Base-by-base conservation (phyloP, 1,140 invertebrate species). In the Carposina sasakii region DNA sequence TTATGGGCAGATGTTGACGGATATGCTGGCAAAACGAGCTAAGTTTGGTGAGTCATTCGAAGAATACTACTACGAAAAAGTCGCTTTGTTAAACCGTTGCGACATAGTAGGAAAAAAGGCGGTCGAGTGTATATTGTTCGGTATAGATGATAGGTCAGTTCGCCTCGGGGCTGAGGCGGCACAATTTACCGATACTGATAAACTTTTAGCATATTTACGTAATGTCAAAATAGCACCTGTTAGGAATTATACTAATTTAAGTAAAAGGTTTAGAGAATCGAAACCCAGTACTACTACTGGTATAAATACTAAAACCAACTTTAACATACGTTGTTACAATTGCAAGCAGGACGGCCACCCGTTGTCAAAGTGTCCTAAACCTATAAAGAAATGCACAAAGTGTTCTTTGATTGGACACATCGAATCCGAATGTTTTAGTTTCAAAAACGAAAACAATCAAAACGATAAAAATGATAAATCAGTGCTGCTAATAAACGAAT, bases 261-360 rank as follows among this genome's bases (percentile, higher is more conserved):
- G 10, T 42, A 42, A 15, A 28, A n/a, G 22, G 40, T 6, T 15
- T 42, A n/a, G 23, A 24, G 16, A 28, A n/a, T 8, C 10, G 1
- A 28, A 42, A 16, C 16, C 21, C 15, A 28, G 22, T 28, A 42
- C 1, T 42, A 24, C 31, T 3, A 21, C 10, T 13, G 12, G 4
- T 8, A 21, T 10, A 10, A 45, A 20, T 13, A 13, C 28, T 3
- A 5, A 4, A 2, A 12, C 10, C 12, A 45, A 31, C 12, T 8
- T 19, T 45, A 45, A n/a, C 23, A 46, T 47, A 12, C 12, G 44
- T 9, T 47, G 44, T 22, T 47, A 47, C 17, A 47, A 47, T 37
- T 47, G 44, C 22, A 47, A 47, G 19, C 19, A 47, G 24, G 44
- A 47, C 2, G 44, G 44, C n/a, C 44, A 47, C 22, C 42, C 44